phyloP scores from a whole-genome alignment of 2,888 invertebrate species.

The Lumbricus terrestris region DNA sequence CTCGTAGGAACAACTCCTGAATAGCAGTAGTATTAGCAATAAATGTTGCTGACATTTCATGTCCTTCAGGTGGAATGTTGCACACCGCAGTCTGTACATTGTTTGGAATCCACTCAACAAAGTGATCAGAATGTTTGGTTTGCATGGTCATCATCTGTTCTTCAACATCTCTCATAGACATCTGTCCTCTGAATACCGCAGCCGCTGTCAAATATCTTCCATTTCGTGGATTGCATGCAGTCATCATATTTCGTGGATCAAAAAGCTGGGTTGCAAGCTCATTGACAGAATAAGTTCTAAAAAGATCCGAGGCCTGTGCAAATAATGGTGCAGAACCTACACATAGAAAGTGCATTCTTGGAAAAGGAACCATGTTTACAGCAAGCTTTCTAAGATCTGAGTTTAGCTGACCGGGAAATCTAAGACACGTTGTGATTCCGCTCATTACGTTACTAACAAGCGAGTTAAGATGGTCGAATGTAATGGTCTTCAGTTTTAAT shows the following conservation, averaged over 20 bases:
- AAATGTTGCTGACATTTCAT: too few relatives aligned
- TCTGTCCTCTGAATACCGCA: conserved; percentile 62
- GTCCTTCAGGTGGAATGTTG: too few relatives aligned
- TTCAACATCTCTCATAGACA: conserved; percentile 66
- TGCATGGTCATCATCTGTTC: conserved; percentile 65
- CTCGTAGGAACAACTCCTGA: too few relatives aligned
- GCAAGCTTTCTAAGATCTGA: conserved; percentile 63
- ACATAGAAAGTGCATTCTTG: conserved; percentile 30
- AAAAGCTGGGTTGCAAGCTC: too few relatives aligned
- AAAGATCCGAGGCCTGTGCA: too few relatives aligned
- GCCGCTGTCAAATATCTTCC: conserved; percentile 27
- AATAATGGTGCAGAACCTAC: too few relatives aligned
- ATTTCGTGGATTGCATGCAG: conserved; percentile 18
- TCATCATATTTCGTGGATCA: not conserved
- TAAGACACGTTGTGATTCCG: too few relatives aligned
- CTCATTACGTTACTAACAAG: conserved; percentile 53
- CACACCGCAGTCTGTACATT: not conserved
- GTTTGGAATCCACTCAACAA: too few relatives aligned
- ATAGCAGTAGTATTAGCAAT: too few relatives aligned
- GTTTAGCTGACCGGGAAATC: too few relatives aligned
- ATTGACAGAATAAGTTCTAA: too few relatives aligned
- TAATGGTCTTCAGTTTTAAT: conserved; percentile 60
- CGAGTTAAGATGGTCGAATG: conserved; percentile 52
- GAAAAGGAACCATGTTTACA: too few relatives aligned
- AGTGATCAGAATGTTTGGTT: conserved; percentile 29